Conservation (phyloP, 2,797 vertebrate species). For the Chloroceryle inda region DNA sequence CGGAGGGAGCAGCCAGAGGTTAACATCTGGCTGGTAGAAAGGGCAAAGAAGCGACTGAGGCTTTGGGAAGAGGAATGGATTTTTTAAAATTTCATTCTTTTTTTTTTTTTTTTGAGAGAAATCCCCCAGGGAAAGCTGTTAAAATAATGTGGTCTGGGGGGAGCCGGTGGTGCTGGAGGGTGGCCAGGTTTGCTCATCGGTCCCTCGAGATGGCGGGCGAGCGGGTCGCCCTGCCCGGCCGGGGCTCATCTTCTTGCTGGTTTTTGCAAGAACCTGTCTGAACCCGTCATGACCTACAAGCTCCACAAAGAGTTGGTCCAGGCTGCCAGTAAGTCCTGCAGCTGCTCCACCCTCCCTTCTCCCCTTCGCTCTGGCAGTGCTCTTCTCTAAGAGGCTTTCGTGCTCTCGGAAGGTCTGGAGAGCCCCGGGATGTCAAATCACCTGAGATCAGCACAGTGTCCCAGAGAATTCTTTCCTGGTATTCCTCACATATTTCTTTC, state of each 20-base stretch:
- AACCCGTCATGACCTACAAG: slow-evolving; percentile 96
- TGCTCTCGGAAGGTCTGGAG: neutral
- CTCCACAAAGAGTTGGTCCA: slow-evolving; percentile 93
- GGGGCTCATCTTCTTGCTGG: slow-evolving; percentile 20
- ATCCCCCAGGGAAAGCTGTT: neutral
- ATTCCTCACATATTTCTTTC: neutral
- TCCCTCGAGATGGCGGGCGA: rapidly evolving
- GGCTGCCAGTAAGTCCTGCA: slow-evolving; percentile 92
- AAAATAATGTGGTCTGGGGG: rapidly evolving
- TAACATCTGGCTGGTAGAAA: neutral
- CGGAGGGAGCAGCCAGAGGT: neutral
- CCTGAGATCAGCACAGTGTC: neutral
- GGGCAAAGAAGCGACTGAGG: neutral
- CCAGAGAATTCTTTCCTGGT: neutral
- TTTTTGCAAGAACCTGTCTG: slow-evolving; percentile 91
- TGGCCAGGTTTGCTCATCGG: neutral
- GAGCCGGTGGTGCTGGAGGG: neutral
- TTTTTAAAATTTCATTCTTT: too few species aligned
- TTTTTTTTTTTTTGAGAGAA: neutral
- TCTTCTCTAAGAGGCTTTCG: neutral
- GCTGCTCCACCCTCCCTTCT: neutral
- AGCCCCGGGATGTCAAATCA: neutral
- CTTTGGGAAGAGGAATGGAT: neutral
- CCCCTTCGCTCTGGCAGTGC: neutral
- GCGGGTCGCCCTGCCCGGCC: neutral